phyloP scores from a whole-genome alignment of 2,888 invertebrate species.

The Mesorhabditis belari region DNA sequence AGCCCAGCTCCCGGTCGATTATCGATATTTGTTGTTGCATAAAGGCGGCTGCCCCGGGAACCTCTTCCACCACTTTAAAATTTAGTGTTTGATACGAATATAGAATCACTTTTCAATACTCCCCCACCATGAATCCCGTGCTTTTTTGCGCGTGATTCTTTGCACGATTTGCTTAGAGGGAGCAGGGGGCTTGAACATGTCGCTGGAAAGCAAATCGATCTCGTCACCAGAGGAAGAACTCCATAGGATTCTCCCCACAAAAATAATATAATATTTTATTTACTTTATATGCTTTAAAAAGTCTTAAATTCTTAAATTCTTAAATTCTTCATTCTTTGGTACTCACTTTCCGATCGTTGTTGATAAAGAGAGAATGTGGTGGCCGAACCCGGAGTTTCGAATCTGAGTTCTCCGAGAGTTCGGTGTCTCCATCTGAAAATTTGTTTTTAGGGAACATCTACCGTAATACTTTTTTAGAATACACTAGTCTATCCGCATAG shows the following conservation, averaged over 20 bases:
- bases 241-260: no score
- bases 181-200: slow-evolving; percentile 9
- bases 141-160: slow-evolving; percentile 15
- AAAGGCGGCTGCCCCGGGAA: slow-evolving; percentile 63
- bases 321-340: no score
- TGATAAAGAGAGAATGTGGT: slow-evolving; percentile 57
- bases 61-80: slow-evolving; percentile 59
- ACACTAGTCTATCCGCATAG: no score
- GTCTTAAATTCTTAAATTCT: no score
- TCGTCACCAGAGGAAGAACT: slow-evolving; percentile 27
- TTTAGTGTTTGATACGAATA: neutral
- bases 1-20: slow-evolving; percentile 63
- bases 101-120: neutral
- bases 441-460: no score
- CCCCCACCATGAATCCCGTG: slow-evolving; percentile 10
- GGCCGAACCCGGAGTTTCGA: slow-evolving; percentile 61
- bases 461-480: no score
- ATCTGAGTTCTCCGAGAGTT: slow-evolving; percentile 60
- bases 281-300: no score
- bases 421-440: slow-evolving; percentile 17
- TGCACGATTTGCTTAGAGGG: slow-evolving; percentile 22
- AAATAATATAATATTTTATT: neutral
- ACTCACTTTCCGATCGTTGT: slow-evolving; percentile 29
- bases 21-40: slow-evolving; percentile 62
- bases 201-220: slow-evolving; percentile 25